Evolutionary conservation across 2,888 invertebrate species (phyloP).

Genomic region (Sarcophaga variegata): DNA sequence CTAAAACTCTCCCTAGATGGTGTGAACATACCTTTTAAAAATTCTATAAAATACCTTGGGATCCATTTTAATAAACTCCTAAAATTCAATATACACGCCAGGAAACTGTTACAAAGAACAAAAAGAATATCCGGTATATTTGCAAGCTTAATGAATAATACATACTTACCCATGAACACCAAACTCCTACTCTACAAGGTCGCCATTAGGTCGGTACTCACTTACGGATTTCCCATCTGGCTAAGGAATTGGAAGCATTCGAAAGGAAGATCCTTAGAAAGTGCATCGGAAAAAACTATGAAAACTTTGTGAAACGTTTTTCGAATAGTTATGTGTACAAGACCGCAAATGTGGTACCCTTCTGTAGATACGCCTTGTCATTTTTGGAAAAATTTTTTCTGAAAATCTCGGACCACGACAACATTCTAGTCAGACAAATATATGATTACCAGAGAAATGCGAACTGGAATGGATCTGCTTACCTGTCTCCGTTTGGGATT

Average conservation of each 20-base stretch:
- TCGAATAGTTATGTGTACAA: too few species aligned
- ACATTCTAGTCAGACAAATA: neutral
- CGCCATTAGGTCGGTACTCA: too few species aligned
- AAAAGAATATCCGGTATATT: too few species aligned
- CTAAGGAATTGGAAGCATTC: neutral
- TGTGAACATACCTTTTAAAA: neutral
- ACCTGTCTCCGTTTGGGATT: too few species aligned
- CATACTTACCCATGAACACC: too few species aligned
- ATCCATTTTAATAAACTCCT: neutral
- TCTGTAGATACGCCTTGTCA: too few species aligned
- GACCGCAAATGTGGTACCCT: too few species aligned
- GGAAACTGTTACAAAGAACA: neutral
- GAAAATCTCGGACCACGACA: neutral
- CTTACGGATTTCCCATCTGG: too few species aligned
- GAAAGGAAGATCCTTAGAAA: neutral
- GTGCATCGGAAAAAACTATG: neutral
- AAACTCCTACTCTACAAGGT: too few species aligned
- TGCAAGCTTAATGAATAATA: too few species aligned
- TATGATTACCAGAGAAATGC: neutral
- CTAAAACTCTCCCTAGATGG: neutral
- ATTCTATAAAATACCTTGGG: neutral
- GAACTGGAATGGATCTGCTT: neutral
- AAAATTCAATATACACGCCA: neutral
- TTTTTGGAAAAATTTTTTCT: neutral
- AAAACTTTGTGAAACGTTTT: neutral